Evolutionary conservation across 2,113 vertebrate species (phyloP), one percentile per base, ranked within the genome.

Genomic region (Tenrec ecaudatus): DNA sequence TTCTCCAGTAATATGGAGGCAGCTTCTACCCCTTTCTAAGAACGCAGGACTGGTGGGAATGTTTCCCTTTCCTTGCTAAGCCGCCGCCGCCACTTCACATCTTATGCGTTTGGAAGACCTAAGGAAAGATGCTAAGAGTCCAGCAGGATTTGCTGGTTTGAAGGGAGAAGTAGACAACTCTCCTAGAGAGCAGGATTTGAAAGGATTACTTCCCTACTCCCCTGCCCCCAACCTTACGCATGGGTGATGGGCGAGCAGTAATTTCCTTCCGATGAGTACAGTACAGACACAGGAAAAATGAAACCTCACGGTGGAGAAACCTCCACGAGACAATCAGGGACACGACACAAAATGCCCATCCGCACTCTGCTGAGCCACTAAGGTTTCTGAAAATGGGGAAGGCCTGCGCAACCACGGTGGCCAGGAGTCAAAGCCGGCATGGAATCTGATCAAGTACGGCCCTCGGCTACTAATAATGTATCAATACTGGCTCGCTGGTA

Each of bases 71-170:
- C 31, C 62, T 40, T 88, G 87, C 69, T 78, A 15, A 14, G 68
- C 82, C 68, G 86, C 43, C 68, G 80, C 80, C 64, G 38, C 14
- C 58, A 68, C 33, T 80, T 89, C 93, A 92, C 19, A 77, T 29
- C 40, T 88, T 75, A 22, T 23, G 22, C 16, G 6, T 36, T 20
- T 75, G 71, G 68, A 53, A 94, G 75, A 58, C 23, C 3, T 36
- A 43, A 78, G 91, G 36, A 77, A 83, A 66, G 78, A 38, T 20
- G n/a, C n/a, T n/a, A n/a, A 68, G 20, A 66, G 19, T 0, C 64
- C 6, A 36, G 22, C 25, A 89, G 69, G n/a, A 81, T 92, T 88
- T 77, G 71, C 71, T 66, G 60, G 58, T 86, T 25, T 90, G 33
- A 77, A 9, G 20, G 27, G 86, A 86, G n/a, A 78, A 71, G 31